Evolutionary conservation across 2,797 vertebrate genomes (phyloP).

Genomic region (Schizopygopsis malacanthus): DNA sequence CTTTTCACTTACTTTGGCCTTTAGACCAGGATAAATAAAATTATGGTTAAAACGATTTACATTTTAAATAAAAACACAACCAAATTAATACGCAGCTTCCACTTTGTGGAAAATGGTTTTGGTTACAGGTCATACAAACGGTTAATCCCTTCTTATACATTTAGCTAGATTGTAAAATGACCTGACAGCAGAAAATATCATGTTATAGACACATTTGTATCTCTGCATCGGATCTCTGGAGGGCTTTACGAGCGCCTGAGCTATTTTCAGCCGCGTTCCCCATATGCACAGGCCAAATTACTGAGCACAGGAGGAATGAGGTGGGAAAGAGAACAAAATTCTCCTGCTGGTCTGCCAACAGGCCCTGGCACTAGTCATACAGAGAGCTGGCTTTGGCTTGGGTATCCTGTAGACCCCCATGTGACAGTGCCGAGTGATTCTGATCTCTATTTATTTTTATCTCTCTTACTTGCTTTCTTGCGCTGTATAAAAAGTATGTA

Average conservation of each 20-base stretch:
- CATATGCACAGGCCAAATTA: conserved; percentile 57
- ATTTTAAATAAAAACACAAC: background rate
- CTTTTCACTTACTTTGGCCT: background rate
- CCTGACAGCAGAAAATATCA: conserved; percentile 51
- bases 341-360: conserved; percentile 52
- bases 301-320: conserved; percentile 54
- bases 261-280: conserved; percentile 57
- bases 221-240: conserved; percentile 50
- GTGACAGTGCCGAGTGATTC: conserved; percentile 43
- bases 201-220: conserved; percentile 43
- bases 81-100: background rate
- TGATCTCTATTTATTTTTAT: conserved; percentile 45
- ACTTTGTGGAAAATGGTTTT: background rate
- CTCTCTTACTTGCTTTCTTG: background rate
- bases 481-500: conserved; percentile 28
- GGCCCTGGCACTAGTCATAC: conserved; percentile 43
- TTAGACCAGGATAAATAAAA: background rate
- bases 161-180: conserved; percentile 35
- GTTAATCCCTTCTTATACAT: conserved; percentile 37
- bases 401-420: conserved; percentile 22
- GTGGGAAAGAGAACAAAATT: conserved; percentile 56
- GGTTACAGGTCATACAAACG: background rate
- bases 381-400: conserved; percentile 33
- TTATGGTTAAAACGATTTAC: background rate
- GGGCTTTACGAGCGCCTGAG: conserved; percentile 48